Base-by-base conservation (phyloP, 1,140 invertebrate genomes). In the Lethocerus indicus region DNA sequence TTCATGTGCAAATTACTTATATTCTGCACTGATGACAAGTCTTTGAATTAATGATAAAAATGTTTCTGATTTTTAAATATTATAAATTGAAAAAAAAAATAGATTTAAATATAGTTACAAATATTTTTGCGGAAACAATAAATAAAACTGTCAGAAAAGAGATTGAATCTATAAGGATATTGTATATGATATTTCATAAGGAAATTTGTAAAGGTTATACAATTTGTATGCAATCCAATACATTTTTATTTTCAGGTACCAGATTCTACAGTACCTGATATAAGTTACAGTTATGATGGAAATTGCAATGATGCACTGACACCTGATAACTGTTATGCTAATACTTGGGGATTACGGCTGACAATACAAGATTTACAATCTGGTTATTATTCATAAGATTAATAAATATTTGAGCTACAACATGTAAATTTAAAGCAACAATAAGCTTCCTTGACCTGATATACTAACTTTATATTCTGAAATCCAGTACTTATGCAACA, bases 311-410 rank as follows among this genome's bases (percentile, higher is more conserved):
- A 37, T 21, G 36, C 28, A 21, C 16, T 35, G 26, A 37, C 21
- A 14, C 50, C 50, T 28, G 36, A 35, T 16, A 26, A 40, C n/a
- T 51, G 50, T 27, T n/a, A 39, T 14, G 43, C 28, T 1, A 51
- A 47, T 40, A 27, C 21, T 20, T 51, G 50, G 50, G 40, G 32
- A 40, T 32, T 44, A 16, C 29, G 26, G 28, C 28, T 51, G 24
- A 47, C 27, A 20, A 20, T 47, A 36, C 50, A 51, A 40, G 50
- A 51, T 41, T 18, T 21, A 13, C 35, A 36, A 28, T 46, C 50
- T 47, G 50, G 50, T 51, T 40, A 14, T 5, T 3, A 16, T 46
- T 29, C n/a, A 9, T 5, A 3, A 28, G 21, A 5, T n/a, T 21
- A 32, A 45, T 4, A 27, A 45, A 45, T 4, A 9, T 21, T 45